phyloP scores from a whole-genome alignment of 2,113 vertebrate genomes.

The Gadus macrocephalus region DNA sequence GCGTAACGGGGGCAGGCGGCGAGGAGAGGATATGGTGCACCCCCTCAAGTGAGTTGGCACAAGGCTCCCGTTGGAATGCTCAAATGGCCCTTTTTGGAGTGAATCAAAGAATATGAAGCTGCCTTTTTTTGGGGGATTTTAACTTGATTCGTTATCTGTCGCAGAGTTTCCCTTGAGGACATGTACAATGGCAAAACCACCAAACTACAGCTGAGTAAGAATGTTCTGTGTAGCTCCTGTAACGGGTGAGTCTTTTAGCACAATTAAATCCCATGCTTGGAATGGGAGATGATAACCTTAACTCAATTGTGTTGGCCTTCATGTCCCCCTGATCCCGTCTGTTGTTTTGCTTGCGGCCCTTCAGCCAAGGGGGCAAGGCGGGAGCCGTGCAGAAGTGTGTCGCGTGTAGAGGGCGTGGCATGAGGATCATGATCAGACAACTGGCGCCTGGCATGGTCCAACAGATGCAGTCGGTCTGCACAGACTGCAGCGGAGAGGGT shows the following conservation, averaged over 20 bases:
- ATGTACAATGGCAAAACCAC: conserved; percentile 98
- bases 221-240: conserved; percentile 92
- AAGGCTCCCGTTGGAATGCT: no score
- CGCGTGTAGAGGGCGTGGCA: conserved; percentile 90
- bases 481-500: conserved; percentile 98
- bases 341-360: conserved; percentile 17
- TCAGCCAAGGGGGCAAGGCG: conserved; percentile 92
- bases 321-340: neutral
- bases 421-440: conserved; percentile 97
- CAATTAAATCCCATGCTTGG: neutral
- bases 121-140: neutral
- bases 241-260: conserved; percentile 82
- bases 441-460: conserved; percentile 98
- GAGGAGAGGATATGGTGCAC: conserved; percentile 98
- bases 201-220: conserved; percentile 99
- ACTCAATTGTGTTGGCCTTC: no score
- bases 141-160: conserved; percentile 23
- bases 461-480: conserved; percentile 98
- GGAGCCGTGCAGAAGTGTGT: conserved; percentile 96
- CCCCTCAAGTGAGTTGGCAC: conserved; percentile 86
- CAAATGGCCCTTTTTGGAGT: no score
- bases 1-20: conserved; percentile 90
- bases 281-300: no score
- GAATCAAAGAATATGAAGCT: neutral
- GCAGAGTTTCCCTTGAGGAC: conserved; percentile 96